Evolutionary conservation across 2,797 vertebrate species (phyloP), one percentile per base, ranked within the genome.

Genomic region (Falco biarmicus): DNA sequence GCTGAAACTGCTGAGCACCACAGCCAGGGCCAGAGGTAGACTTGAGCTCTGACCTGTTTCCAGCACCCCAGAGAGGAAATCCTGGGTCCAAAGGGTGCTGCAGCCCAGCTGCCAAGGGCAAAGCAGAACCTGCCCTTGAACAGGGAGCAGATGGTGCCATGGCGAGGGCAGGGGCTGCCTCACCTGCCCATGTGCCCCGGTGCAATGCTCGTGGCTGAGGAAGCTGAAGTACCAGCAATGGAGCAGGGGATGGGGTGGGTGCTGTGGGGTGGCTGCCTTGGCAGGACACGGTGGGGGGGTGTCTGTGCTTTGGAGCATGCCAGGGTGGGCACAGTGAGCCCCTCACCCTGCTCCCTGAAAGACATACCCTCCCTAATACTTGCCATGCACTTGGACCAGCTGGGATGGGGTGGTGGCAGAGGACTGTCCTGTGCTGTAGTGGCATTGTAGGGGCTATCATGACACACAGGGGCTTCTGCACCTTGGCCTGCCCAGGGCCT

Each of bases 121-220:
- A 37, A 78, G 20, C 31, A 26, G 66, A 59, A 43, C 13, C 0
- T 64, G 37, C 15, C 80, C 85, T 11, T 26, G 50, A 64, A 3
- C 3, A 0, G 34, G 47, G 18, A 68, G 64, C 59, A 59, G 50
- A 9, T 1, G 1, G 51, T 24, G 39, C 56, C 7, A 19, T 2
- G 6, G 3, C 1, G 25, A 22, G 51, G 76, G 20, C 61, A 50
- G 32, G 47, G 6, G 6, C 53, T 76, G 48, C 53, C 47, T 45
- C 5, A 5, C 32, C 34, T 37, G 63, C 24, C 63, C 0, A 0
- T 29, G 32, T 21, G 9, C 5, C 16, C 12, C 11, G 1, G 20
- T 2, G 1, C 0, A 0, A 16, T 5, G 43, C 39, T 71, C 1
- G 0, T 22, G 70, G 45, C 39, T 2, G 0, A 28, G 41, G 39